Percentiles rank a stretch among this genome's conserved stretches.
These are phyloP conservation scores for Microctenopoma steveboyesi DNA, from an alignment of 2,797 vertebrate genomes.

Conservation along the genomic window DNA sequence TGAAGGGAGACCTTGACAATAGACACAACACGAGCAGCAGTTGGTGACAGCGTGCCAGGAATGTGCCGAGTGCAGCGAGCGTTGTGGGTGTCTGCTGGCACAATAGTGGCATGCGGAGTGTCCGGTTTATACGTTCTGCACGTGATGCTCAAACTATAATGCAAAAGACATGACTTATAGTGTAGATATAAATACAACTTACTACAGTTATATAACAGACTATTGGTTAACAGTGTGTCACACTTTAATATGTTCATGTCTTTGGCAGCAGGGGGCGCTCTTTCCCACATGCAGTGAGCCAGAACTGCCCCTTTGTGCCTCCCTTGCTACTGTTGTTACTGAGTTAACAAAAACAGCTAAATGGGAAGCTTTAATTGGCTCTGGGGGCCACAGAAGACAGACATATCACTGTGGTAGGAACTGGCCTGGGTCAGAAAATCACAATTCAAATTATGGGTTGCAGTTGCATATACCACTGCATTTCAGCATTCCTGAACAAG, in stretches of 20 bases:
- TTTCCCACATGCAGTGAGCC: slow-evolving; percentile 23
- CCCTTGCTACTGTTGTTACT: slow-evolving; percentile 31
- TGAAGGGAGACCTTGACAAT: slow-evolving; percentile 41
- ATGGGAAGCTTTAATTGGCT: slow-evolving; percentile 38
- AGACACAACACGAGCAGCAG: slow-evolving; percentile 29
- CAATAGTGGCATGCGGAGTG: background rate
- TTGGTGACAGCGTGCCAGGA: slow-evolving; percentile 22
- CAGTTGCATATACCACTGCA: slow-evolving; percentile 26
- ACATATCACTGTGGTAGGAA: slow-evolving; percentile 11
- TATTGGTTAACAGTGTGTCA: background rate
- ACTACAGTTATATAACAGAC: background rate
- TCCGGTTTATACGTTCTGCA: background rate
- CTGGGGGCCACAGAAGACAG: slow-evolving; percentile 29
- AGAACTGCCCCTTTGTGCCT: slow-evolving; percentile 32
- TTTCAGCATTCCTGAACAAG: slow-evolving; percentile 8
- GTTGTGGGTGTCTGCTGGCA: background rate
- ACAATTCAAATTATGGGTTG: slow-evolving; percentile 23
- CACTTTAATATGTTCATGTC: slow-evolving; percentile 1
- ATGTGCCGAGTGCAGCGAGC: slow-evolving; percentile 5
- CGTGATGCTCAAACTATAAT: background rate
- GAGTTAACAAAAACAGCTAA: slow-evolving; percentile 34
- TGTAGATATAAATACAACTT: background rate
- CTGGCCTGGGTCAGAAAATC: slow-evolving; percentile 8
- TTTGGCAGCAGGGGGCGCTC: slow-evolving; percentile 62
- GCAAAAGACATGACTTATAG: background rate